These are phyloP conservation scores for Eleginops maclovinus DNA, from an alignment of 2,113 vertebrate genomes.

Conservation along the genomic window DNA sequence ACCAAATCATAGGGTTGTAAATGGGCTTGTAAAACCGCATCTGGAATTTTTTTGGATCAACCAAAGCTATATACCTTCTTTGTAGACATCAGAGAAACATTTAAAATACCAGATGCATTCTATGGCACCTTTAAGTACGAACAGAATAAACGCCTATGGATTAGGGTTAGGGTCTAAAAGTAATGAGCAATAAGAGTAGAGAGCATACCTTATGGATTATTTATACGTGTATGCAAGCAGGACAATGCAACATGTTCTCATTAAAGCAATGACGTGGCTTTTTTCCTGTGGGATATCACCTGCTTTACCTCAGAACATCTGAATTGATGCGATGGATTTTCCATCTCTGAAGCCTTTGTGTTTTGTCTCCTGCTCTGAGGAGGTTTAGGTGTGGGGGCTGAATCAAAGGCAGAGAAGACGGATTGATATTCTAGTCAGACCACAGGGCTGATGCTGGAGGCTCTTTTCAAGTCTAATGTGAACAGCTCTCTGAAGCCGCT, in stretches of 20 bases:
- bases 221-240: slow-evolving; percentile 3
- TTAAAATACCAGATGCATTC: too few relatives aligned
- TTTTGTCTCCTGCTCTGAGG: slow-evolving; percentile 40
- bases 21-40: too few relatives aligned
- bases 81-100: too few relatives aligned
- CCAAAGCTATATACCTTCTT: too few relatives aligned
- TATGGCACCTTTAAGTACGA: too few relatives aligned
- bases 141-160: too few relatives aligned
- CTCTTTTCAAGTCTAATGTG: slow-evolving; percentile 66
- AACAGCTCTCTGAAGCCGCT: slow-evolving; percentile 48
- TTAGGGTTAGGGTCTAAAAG: too few relatives aligned
- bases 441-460: slow-evolving; percentile 57
- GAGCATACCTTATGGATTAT: too few relatives aligned
- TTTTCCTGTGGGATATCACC: slow-evolving; percentile 1
- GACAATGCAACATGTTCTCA: neutral
- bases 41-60: too few relatives aligned
- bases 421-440: slow-evolving; percentile 81
- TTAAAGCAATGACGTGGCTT: neutral
- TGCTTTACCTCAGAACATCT: slow-evolving; percentile 33
- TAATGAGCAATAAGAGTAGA: neutral
- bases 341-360: slow-evolving; percentile 30
- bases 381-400: slow-evolving; percentile 47
- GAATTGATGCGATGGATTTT: slow-evolving; percentile 22
- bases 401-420: slow-evolving; percentile 63
- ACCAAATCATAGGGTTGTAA: too few relatives aligned